These are phyloP conservation scores for Plestiodon gilberti DNA, from an alignment of 2,113 vertebrate species.

Conservation along the genomic window DNA sequence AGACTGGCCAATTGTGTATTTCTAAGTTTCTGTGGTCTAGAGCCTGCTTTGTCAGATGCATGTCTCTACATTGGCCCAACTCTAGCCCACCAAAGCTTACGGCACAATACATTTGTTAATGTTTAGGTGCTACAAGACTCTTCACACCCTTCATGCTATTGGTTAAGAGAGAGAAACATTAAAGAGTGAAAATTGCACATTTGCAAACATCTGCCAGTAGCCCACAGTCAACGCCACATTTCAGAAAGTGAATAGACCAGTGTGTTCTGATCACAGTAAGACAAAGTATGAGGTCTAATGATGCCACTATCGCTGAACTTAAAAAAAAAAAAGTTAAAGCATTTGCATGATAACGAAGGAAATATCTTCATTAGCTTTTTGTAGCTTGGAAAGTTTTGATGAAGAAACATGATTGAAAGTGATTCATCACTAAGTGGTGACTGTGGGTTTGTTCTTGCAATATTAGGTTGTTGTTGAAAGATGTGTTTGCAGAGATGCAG, in stretches of 20 bases:
- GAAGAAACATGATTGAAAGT: slow-evolving; percentile 42
- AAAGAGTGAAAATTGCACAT: too few species aligned
- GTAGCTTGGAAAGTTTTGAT: slow-evolving; percentile 19
- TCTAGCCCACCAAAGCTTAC: too few species aligned
- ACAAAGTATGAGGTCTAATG: neutral
- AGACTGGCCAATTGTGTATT: too few species aligned
- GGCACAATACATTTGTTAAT: too few species aligned
- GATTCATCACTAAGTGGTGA: slow-evolving; percentile 40
- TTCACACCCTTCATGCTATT: too few species aligned
- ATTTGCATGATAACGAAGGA: neutral
- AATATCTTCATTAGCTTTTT: slow-evolving; percentile 11
- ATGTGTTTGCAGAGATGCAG: slow-evolving; percentile 45
- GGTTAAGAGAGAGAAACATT: too few species aligned
- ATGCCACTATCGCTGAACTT: neutral
- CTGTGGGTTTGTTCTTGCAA: slow-evolving; percentile 56
- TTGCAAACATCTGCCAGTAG: too few species aligned
- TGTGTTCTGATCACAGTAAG: neutral
- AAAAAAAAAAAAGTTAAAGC: neutral
- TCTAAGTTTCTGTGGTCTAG: too few species aligned
- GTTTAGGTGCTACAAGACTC: too few species aligned
- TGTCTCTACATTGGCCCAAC: too few species aligned
- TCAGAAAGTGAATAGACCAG: neutral
- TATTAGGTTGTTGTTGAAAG: slow-evolving; percentile 60
- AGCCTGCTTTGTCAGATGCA: too few species aligned
- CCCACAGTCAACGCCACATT: neutral